Conservation (phyloP, 2,888 invertebrate species). For the Melieria picta region DNA sequence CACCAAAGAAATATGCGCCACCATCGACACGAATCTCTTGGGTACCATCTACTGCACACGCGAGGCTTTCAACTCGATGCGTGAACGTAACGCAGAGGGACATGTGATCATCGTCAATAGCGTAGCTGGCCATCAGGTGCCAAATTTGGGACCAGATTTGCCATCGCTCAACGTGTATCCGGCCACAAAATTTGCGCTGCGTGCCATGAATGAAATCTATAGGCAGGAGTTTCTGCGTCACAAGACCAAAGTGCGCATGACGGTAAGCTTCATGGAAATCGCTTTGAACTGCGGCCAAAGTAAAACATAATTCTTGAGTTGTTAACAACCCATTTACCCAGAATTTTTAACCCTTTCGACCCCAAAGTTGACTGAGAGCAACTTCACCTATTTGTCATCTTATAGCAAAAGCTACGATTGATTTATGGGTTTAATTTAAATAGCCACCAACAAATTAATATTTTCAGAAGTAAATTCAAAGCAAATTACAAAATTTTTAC, state of each 20-base stretch:
- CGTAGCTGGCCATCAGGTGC: constrained; percentile 62
- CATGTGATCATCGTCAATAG: constrained; percentile 69
- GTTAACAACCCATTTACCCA: too few species aligned
- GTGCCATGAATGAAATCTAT: constrained; percentile 65
- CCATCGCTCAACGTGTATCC: constrained; percentile 65
- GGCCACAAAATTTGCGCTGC: constrained; percentile 64
- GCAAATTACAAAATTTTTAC: too few species aligned
- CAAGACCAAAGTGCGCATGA: constrained; percentile 60
- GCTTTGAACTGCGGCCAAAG: too few species aligned
- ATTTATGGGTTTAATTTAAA: too few species aligned
- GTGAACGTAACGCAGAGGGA: constrained; percentile 63
- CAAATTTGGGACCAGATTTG: constrained; percentile 56
- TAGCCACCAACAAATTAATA: too few species aligned
- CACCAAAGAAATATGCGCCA: constrained; percentile 55
- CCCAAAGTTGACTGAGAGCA: too few species aligned
- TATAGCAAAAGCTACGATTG: too few species aligned
- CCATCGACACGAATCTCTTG: constrained; percentile 68
- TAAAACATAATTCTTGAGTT: too few species aligned
- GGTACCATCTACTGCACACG: constrained; percentile 68
- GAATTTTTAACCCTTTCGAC: too few species aligned
- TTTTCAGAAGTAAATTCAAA: too few species aligned
- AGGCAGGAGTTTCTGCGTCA: constrained; percentile 63
- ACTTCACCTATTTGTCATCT: too few species aligned
- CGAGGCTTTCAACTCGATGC: constrained; percentile 68
- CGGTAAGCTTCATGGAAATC: constrained; percentile 51